phyloP scores from a whole-genome alignment of 1,140 invertebrate species.

The Magallana angulata region DNA sequence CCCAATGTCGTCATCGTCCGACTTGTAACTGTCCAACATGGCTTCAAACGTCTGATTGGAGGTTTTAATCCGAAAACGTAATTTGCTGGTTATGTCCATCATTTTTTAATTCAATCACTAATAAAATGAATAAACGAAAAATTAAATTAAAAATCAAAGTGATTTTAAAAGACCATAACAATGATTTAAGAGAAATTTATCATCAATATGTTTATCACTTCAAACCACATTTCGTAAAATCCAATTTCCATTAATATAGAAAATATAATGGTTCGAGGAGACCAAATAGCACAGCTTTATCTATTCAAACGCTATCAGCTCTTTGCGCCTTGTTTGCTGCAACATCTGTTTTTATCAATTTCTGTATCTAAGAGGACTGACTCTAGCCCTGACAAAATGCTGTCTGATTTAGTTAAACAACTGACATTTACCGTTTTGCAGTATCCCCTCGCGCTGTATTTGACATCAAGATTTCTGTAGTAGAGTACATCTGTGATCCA shows the following conservation, averaged over 20 bases:
- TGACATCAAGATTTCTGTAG: neutral
- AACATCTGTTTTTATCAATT: neutral
- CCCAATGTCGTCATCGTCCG: constrained; percentile 73
- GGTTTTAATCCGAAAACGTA: constrained; percentile 66
- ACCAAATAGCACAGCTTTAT: no score
- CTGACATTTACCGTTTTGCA: constrained; percentile 23
- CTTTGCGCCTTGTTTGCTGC: neutral
- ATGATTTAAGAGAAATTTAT: no score
- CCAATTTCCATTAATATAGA: no score
- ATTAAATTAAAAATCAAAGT: no score
- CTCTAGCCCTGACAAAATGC: neutral
- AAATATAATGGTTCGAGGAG: no score
- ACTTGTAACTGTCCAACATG: constrained; percentile 62
- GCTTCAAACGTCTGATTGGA: constrained; percentile 65
- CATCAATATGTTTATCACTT: no score
- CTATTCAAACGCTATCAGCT: neutral
- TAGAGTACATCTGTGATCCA: neutral
- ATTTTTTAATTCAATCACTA: constrained; percentile 50
- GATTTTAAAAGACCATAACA: no score
- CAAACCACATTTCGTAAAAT: no score
- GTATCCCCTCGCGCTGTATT: neutral
- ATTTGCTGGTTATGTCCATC: constrained; percentile 66
- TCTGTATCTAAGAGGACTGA: neutral
- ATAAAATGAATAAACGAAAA: neutral
- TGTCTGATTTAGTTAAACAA: neutral